Conservation (phyloP, 1,140 invertebrate genomes). For the Apis dorsata region DNA sequence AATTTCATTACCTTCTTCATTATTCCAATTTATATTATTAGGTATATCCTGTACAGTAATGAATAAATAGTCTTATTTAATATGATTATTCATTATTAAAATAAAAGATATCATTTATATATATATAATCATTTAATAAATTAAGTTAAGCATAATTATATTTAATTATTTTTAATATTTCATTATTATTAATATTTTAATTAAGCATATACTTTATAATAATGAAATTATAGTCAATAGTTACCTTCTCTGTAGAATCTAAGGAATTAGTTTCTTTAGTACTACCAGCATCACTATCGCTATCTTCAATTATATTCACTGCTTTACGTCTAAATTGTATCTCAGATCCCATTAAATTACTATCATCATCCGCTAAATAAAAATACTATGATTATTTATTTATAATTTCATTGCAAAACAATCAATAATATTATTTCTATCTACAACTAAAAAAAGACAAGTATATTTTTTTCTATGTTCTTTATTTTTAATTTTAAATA, state of each 20-base stretch:
- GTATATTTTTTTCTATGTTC: background rate
- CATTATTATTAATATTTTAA: background rate
- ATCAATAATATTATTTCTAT: background rate
- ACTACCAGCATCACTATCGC: constrained; percentile 73
- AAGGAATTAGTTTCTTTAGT: constrained; percentile 51
- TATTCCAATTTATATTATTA: constrained; percentile 70
- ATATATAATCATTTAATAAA: background rate
- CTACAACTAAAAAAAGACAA: background rate
- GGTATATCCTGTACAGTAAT: constrained; percentile 65
- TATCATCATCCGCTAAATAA: constrained; percentile 73
- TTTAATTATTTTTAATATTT: background rate
- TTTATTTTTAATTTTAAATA: background rate
- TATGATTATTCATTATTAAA: background rate
- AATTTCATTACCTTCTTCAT: constrained; percentile 64
- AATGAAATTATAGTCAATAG: background rate
- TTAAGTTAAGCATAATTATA: too few species aligned
- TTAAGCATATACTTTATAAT: background rate
- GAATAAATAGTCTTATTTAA: constrained; percentile 32
- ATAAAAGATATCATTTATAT: background rate
- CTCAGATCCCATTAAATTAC: constrained; percentile 69
- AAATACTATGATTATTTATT: constrained; percentile 19
- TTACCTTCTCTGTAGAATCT: constrained; percentile 11
- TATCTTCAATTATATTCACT: constrained; percentile 76
- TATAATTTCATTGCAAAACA: background rate
- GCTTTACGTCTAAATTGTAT: constrained; percentile 68